Base-by-base conservation (phyloP, 1,140 invertebrate genomes). In the Rhagoletis zephyria region DNA sequence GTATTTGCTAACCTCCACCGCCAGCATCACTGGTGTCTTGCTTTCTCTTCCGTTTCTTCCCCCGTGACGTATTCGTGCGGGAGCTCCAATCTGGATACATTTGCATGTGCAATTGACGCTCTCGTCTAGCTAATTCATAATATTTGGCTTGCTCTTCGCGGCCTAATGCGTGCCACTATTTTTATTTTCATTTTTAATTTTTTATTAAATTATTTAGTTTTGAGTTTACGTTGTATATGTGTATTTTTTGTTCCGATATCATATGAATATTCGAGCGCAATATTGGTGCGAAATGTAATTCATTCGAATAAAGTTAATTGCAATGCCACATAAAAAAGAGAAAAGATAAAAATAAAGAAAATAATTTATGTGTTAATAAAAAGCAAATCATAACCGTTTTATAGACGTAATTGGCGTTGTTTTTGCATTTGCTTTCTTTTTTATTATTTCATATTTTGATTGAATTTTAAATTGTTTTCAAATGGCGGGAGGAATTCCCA, bases 11-110 rank as follows among this genome's bases (percentile, higher is more conserved):
- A 97, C 96, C 97, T 97, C 97, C 97, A 96, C 98, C 97, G 97
- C 96, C 97, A 97, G 97, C 97, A 96, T 98, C 97, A 95, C 96
- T 97, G 96, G 96, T 97, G 95, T 98, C 98, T 96, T 98, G 97
- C 96, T 98, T 99, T 95, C 97, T 96, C 95, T 98, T 99, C 96
- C 98, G 98, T 96, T 99, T 99, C 96, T 99, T 98, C 95, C 97
- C 97, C 94, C 97, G 97, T 95, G 97, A 97, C 95, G 97, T 97
- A 96, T 99, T 99, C 94, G 98, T 96, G 94, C 98, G 98, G 95
- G 96, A 97, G 94, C 97, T 98, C 99, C 99, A 99, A 95, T 98
- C 97, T 93, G 98, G 98, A 95, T 99, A 99, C 94, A 98, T 96
- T 96, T 98, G 97, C 97, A 98, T 97, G 95, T 99, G 98, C 94